phyloP scores from a whole-genome alignment of 2,888 invertebrate species.

The Ormyrus pomaceus region DNA sequence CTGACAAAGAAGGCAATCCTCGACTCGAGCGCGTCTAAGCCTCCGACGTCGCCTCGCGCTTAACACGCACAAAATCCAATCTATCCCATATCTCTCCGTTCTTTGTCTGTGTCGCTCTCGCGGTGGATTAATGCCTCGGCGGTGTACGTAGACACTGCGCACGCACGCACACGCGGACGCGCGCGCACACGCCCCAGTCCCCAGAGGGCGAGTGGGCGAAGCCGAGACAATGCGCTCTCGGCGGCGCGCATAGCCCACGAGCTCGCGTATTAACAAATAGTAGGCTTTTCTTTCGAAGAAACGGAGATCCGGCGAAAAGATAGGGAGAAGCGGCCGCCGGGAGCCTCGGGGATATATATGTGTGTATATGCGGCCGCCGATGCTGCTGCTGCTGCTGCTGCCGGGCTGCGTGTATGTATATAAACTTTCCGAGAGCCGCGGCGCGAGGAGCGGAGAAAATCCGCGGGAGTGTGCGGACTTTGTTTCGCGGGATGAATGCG shows the following conservation, averaged over 20 bases:
- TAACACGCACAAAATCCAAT: constrained; percentile 24
- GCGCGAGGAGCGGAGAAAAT: background rate
- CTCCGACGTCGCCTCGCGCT: background rate
- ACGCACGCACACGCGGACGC: too few relatives aligned
- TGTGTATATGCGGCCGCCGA: background rate
- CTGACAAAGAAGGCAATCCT: background rate
- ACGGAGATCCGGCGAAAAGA: constrained; percentile 59
- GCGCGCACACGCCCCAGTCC: too few relatives aligned
- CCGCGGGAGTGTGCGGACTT: background rate
- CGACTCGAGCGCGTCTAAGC: background rate
- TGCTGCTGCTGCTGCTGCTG: too few relatives aligned
- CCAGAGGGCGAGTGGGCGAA: too few relatives aligned
- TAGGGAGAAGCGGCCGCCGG: constrained; percentile 43
- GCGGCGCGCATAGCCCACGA: constrained; percentile 29
- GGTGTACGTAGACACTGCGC: too few relatives aligned
- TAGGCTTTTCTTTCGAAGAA: constrained; percentile 60
- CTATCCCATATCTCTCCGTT: constrained; percentile 12
- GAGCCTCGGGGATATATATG: too few relatives aligned
- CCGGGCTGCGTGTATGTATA: background rate
- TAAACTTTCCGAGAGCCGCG: constrained; percentile 9
- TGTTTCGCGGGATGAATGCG: too few relatives aligned
- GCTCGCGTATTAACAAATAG: constrained; percentile 60
- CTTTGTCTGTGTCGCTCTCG: constrained; percentile 32
- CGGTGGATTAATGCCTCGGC: constrained; percentile 49
- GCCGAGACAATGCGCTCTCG: too few relatives aligned